Evolutionary conservation across 2,888 invertebrate species (phyloP).

Genomic region (Euclidia mi): DNA sequence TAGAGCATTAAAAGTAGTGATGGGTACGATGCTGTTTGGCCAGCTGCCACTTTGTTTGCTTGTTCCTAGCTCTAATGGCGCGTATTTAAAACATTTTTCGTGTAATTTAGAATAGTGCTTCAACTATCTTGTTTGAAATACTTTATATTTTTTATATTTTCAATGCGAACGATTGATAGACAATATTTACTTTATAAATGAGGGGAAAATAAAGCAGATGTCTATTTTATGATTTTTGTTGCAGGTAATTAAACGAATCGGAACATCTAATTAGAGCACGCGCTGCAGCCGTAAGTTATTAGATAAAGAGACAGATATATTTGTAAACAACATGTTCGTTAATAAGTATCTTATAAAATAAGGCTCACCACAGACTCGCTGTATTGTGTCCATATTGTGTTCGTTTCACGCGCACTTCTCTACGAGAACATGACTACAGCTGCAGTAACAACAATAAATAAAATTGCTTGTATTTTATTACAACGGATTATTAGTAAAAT

Average conservation of each 20-base stretch:
- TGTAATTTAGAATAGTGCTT: slow-evolving; percentile 41
- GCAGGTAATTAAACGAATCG: slow-evolving; percentile 37
- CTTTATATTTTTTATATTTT: slow-evolving; percentile 26
- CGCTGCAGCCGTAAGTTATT: slow-evolving; percentile 25
- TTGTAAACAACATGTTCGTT: slow-evolving; percentile 1
- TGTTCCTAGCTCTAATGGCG: slow-evolving; percentile 56
- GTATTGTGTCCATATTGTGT: too few species aligned
- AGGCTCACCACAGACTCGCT: too few species aligned
- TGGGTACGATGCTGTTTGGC: slow-evolving; percentile 68
- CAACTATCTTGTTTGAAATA: slow-evolving; percentile 30
- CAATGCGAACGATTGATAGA: slow-evolving; percentile 12
- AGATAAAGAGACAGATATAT: too few species aligned
- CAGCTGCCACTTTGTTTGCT: slow-evolving; percentile 71
- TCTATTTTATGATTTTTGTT: slow-evolving; percentile 25
- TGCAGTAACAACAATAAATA: too few species aligned
- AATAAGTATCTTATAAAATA: slow-evolving; percentile 16
- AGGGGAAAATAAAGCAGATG: slow-evolving; percentile 12
- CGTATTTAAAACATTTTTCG: slow-evolving; percentile 52
- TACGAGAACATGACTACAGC: too few species aligned
- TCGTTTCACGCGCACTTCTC: too few species aligned
- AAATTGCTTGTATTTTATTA: too few species aligned
- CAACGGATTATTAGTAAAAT: too few species aligned
- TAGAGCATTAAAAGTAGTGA: slow-evolving; percentile 71
- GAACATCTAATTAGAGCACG: slow-evolving; percentile 13
- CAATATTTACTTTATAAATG: slow-evolving; percentile 25